Percentiles rank a stretch among this genome's conserved stretches.
Conservation (phyloP, 2,888 invertebrate genomes). For the Stenchaetothrips biformis region DNA sequence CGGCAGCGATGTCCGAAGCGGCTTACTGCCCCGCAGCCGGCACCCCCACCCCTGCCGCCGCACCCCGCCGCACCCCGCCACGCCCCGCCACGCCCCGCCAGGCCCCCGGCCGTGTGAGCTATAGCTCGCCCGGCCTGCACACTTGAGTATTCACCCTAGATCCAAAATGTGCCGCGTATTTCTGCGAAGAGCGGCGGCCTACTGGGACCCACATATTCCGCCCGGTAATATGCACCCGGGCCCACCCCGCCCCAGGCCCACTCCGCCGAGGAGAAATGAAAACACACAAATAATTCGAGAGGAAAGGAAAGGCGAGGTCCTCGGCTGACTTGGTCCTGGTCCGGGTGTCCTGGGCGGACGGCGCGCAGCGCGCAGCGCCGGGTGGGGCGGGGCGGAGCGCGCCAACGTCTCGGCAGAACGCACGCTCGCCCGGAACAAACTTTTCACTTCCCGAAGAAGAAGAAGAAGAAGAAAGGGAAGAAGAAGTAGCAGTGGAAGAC, state of each 20-base stretch:
- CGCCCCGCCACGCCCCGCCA: no score
- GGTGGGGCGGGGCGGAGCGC: not conserved
- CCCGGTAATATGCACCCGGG: conserved; percentile 1
- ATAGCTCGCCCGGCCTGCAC: not conserved
- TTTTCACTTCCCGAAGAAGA: not conserved
- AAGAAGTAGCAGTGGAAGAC: not conserved
- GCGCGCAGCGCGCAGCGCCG: no score
- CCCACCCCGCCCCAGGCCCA: not conserved
- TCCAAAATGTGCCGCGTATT: conserved; percentile 20
- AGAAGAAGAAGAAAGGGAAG: not conserved
- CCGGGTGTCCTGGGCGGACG: no score
- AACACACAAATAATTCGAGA: conserved; percentile 23
- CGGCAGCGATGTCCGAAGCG: not conserved
- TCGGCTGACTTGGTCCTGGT: not conserved
- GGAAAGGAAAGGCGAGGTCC: not conserved
- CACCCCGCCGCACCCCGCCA: not conserved
- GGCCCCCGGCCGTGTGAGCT: not conserved
- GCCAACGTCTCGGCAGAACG: not conserved
- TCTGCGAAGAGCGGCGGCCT: conserved; percentile 1
- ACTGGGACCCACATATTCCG: conserved; percentile 12
- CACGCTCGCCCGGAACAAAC: not conserved
- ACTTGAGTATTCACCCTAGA: conserved; percentile 23
- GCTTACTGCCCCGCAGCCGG: not conserved
- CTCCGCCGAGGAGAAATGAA: conserved; percentile 18
- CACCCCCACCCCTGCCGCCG: not conserved